Percentiles rank a stretch among this genome's conserved stretches.
These are phyloP conservation scores for Chinchilla lanigera DNA, from an alignment of 2,113 vertebrate species.

Conservation along the genomic window DNA sequence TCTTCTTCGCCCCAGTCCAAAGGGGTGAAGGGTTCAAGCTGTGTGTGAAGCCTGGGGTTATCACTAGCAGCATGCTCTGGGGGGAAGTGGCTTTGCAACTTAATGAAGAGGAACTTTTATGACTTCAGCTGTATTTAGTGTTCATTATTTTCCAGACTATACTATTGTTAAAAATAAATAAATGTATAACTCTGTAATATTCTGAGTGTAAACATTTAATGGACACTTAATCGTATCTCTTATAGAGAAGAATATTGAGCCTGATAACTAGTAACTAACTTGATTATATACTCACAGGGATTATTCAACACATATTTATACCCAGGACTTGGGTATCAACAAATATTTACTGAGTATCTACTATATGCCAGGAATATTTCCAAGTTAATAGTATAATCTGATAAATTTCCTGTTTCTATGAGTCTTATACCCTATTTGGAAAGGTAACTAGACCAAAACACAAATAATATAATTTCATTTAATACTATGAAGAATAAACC, in stretches of 20 bases:
- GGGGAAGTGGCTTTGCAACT: background rate
- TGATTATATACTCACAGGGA: background rate
- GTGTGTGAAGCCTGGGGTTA: background rate
- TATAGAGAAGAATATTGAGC: background rate
- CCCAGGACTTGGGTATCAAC: background rate
- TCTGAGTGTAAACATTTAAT: background rate
- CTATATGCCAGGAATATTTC: background rate
- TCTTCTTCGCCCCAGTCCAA: background rate
- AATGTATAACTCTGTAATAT: background rate
- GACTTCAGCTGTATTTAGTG: constrained; percentile 12
- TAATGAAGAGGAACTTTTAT: constrained; percentile 19
- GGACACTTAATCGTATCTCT: background rate
- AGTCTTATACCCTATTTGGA: background rate
- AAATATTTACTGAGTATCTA: background rate
- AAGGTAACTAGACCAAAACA: background rate
- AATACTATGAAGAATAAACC: background rate
- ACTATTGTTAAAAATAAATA: background rate
- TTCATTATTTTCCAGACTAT: constrained; percentile 45
- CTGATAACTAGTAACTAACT: background rate
- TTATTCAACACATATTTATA: constrained; percentile 39
- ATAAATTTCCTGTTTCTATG: background rate
- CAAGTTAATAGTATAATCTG: background rate
- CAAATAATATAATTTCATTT: background rate
- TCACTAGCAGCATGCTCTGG: background rate
- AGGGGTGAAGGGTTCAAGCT: background rate